These are phyloP conservation scores for Malacosoma neustria DNA, from an alignment of 2,888 invertebrate species.

Conservation along the genomic window DNA sequence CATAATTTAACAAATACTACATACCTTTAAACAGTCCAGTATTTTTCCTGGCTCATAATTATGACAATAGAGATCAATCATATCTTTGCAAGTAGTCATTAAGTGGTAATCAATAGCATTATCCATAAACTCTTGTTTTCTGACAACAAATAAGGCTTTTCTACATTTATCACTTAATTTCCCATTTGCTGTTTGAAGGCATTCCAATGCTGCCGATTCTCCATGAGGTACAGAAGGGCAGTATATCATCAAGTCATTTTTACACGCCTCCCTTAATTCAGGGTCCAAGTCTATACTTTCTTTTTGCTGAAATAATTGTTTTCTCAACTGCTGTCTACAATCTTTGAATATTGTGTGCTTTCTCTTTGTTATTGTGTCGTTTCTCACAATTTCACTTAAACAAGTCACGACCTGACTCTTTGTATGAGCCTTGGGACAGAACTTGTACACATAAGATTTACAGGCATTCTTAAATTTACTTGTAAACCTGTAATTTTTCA, in stretches of 20 bases:
- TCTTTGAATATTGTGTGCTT: constrained; percentile 89
- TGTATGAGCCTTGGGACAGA: constrained; percentile 80
- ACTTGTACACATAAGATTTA: constrained; percentile 83
- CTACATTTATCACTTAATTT: constrained; percentile 82
- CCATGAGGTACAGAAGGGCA: constrained; percentile 82
- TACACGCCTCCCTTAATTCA: constrained; percentile 87
- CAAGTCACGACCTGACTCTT: constrained; percentile 88
- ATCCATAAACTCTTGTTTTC: constrained; percentile 89
- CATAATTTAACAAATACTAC: neutral
- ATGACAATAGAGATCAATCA: constrained; percentile 90
- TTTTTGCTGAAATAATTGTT: constrained; percentile 93
- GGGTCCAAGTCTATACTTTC: constrained; percentile 93
- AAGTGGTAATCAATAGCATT: constrained; percentile 91
- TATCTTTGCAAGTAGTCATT: constrained; percentile 87
- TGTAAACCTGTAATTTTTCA: constrained; percentile 95
- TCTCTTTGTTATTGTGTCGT: constrained; percentile 86
- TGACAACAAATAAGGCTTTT: constrained; percentile 87
- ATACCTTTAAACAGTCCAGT: constrained; percentile 85
- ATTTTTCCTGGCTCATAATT: constrained; percentile 80
- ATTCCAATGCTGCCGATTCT: constrained; percentile 85
- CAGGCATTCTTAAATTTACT: constrained; percentile 97
- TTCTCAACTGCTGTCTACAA: constrained; percentile 92
- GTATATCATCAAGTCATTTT: constrained; percentile 81
- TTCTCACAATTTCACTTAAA: constrained; percentile 91
- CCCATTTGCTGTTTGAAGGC: constrained; percentile 79